Base-by-base conservation (phyloP, 2,888 invertebrate species). In the Caenorhabditis japonica region DNA sequence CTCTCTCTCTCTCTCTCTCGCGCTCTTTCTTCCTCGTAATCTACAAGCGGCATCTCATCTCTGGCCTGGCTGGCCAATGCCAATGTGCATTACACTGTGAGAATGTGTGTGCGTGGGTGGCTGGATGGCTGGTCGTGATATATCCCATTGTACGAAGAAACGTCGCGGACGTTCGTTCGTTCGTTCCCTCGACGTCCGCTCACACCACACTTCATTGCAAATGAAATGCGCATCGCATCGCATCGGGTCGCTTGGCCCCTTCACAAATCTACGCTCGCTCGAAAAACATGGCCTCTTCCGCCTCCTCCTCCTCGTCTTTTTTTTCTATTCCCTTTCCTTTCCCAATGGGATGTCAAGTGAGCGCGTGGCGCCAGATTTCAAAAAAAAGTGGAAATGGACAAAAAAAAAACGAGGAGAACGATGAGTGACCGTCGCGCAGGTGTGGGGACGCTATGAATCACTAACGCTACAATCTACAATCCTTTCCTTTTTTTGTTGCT, bases 131-230 rank as follows among this genome's bases (percentile, higher is more conserved):
- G 56, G 66, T 66, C 66, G 56, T 66, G 66, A 66, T 66, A 66
- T 66, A 66, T 66, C 66, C 56, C 66, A 56, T 66, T 66, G 56
- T 56, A 66, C 66, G 38, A 43, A 49, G 25, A 66, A 56, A 58
- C 51, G 66, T 58, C 56, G 49, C 56, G 49, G 64, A 55, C 64
- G 56, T 66, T 66, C 66, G 41, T 36, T 44, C 49, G 34, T 25
- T 53, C 64, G 56, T 66, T 66, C 66, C 51, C 43, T 44, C 49
- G 34, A 36, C 62, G 62, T 53, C 55, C 55, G 55, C 66, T 66
- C 66, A 56, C 66, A 56, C 56, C 66, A 56, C 66, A 56, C 66
- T 56, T 51, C 66, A 66, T 66, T 66, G 66, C 66, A 56, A 66
- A 66, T 66, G 66, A n/a, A n/a, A n/a, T n/a, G n/a, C n/a, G n/a